Base-by-base conservation (phyloP, 2,113 vertebrate genomes). In the Leiothrix lutea region DNA sequence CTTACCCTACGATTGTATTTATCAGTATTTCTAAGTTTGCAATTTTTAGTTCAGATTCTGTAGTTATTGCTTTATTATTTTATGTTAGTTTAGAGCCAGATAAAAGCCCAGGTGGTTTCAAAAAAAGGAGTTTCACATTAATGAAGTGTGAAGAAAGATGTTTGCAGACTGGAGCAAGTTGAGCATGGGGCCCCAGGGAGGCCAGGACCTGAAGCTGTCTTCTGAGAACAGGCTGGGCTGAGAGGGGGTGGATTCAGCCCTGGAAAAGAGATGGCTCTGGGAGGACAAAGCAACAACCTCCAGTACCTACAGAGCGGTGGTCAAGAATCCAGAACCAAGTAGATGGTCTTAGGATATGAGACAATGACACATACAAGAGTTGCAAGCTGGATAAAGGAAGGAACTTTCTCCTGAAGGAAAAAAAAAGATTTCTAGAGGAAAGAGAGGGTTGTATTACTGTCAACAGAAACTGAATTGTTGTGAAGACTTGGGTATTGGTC, bases 211-310 rank as follows among this genome's bases (percentile, higher is more conserved):
- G 33, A 45, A 84, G 54, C 15, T 70, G 47, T 71, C 35, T n/a
- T 38, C 53, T 64, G 51, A 4, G 4, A 64, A 47, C 10, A 65
- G 44, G 7, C 35, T 36, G 44, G 67, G 33, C 47, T 89, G 25
- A 53, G 62, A 31, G 11, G 40, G 24, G 28, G 8, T 0, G 2
- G 29, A 44, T 51, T 53, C 88, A 74, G 70, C 42, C 20, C 25
- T 45, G 47, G 47, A 38, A 45, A 84, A 42, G 33, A 65, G 35
- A 12, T 0, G 0, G 24, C 42, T 70, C 35, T n/a, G 18, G 24
- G 58, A 64, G 12, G 20, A 40, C 8, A 8, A 44, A 42, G 40
- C 38, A 53, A 9, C 31, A 80, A 9, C 25, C 26, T 21, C 15
- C 8, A 8, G 28, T 44, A 66, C 35, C 29, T 70, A 5, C 8